Percentiles rank a stretch among this genome's conserved stretches.
Conservation (phyloP, 2,797 vertebrate species). For the Merluccius polli region DNA sequence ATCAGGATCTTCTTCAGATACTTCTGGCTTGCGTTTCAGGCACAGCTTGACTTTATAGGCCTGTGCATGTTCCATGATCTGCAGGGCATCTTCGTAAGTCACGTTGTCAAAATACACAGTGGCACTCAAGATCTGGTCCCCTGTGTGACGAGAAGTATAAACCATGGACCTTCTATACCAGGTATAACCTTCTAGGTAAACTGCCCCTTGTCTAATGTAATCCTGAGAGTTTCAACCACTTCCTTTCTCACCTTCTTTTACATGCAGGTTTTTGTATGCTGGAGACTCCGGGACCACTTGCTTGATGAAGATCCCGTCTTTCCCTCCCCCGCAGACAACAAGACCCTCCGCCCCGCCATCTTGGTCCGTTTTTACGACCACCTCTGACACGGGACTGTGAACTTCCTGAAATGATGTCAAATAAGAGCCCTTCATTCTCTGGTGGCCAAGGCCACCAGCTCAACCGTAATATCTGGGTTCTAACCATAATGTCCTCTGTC, state of each 20-base stretch:
- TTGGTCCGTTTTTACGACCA: constrained; percentile 82
- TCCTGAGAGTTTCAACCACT: not conserved
- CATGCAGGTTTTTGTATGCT: constrained; percentile 82
- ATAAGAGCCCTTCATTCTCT: not conserved
- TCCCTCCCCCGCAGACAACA: constrained; percentile 83
- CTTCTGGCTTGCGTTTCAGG: constrained; percentile 81
- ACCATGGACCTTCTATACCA: not conserved
- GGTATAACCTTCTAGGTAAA: not conserved
- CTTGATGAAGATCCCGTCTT: constrained; percentile 87
- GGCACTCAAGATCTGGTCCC: constrained; percentile 92
- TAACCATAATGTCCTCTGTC: not conserved
- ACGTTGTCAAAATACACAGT: constrained; percentile 95
- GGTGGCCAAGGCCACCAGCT: not conserved
- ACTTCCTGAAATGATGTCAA: constrained; percentile 68
- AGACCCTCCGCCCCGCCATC: constrained; percentile 86
- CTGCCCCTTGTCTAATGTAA: not conserved
- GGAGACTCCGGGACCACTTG: constrained; percentile 86
- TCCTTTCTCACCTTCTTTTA: constrained; percentile 83
- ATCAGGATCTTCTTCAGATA: constrained; percentile 56
- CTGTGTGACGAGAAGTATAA: constrained; percentile 59
- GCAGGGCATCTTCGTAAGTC: constrained; percentile 91
- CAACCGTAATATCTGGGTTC: not conserved
- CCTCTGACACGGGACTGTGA: constrained; percentile 70
- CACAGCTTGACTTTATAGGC: constrained; percentile 90
- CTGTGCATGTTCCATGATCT: constrained; percentile 91